Base-by-base conservation (phyloP, 2,888 invertebrate species). In the Limnephilus rhombicus region DNA sequence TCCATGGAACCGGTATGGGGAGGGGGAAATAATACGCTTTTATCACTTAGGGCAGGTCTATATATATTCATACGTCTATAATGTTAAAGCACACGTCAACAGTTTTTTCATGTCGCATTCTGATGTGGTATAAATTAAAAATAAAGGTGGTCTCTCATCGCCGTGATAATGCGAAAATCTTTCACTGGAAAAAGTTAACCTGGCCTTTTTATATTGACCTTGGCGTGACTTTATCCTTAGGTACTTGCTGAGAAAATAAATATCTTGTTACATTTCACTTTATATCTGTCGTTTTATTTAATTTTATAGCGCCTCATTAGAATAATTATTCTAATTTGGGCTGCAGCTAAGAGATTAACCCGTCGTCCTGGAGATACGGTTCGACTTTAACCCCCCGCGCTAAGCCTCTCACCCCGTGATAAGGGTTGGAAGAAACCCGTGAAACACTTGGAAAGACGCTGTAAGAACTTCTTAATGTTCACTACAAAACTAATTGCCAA, bases 401-500 rank as follows among this genome's bases (percentile, higher is more conserved):
- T 68, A 68, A 68, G 24, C n/a, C 24, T 68, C n/a, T 24, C 68
- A 24, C 24, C 24, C 68, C 9, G 24, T 68, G 68, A 68, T 68
- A 68, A 68, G 68, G 68, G 68, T 68, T 68, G 68, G 68, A 68
- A 68, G 68, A 68, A 68, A 68, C 68, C 68, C 68, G 68, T 68
- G 68, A 68, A 68, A 68, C 24, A 68, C 68, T 68, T 24, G 68
- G 9, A n/a, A 85, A 41, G 31, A 45, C n/a, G 41, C 29, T 86
- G 86, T 45, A 29, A 49, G 86, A 86, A 86, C 86, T 86, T 86
- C 49, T 45, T 45, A 86, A 86, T 86, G 86, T 29, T 86, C 29
- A 86, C 49, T 49, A 86, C 49, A 86, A 86, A 86, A 86, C 86
- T 86, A 86, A 86, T 86, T 86, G 45, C n/a, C 49, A 45, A 82